phyloP scores from a whole-genome alignment of 2,888 invertebrate species.

The Theristus sp. region DNA sequence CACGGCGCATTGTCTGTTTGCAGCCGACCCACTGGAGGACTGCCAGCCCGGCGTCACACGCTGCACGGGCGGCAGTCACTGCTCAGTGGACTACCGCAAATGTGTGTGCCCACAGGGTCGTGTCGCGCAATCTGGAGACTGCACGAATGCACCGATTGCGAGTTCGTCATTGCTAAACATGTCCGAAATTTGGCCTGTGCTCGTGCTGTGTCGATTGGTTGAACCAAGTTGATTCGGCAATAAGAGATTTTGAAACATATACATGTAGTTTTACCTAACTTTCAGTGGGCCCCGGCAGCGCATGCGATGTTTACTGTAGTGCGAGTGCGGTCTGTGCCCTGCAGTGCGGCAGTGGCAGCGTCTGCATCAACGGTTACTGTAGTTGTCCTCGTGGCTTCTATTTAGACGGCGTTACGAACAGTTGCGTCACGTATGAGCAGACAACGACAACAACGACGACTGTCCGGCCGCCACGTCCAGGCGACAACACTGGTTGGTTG shows the following conservation, averaged over 20 bases:
- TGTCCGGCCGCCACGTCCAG: too few species aligned
- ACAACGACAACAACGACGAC: neutral
- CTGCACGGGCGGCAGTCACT: neutral
- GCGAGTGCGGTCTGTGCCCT: neutral
- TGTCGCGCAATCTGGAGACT: neutral
- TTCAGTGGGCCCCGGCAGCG: neutral
- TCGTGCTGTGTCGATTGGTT: too few species aligned
- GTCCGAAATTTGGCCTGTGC: too few species aligned
- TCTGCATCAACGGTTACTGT: slow-evolving; percentile 1
- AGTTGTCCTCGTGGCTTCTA: neutral
- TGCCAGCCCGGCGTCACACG: slow-evolving; percentile 6
- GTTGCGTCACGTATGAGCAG: neutral
- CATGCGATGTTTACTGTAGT: neutral
- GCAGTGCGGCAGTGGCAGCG: slow-evolving; percentile 1
- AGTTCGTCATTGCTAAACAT: neutral
- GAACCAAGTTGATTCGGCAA: too few species aligned
- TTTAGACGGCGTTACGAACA: neutral
- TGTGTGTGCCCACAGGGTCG: neutral
- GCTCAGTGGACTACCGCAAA: neutral
- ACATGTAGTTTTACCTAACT: too few species aligned
- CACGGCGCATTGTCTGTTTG: too few species aligned
- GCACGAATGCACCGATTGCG: neutral
- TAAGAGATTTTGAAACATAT: too few species aligned
- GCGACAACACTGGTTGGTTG: too few species aligned
- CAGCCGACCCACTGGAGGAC: slow-evolving; percentile 10